These are phyloP conservation scores for Ormia ochracea DNA, from an alignment of 2,888 invertebrate genomes.

Conservation along the genomic window DNA sequence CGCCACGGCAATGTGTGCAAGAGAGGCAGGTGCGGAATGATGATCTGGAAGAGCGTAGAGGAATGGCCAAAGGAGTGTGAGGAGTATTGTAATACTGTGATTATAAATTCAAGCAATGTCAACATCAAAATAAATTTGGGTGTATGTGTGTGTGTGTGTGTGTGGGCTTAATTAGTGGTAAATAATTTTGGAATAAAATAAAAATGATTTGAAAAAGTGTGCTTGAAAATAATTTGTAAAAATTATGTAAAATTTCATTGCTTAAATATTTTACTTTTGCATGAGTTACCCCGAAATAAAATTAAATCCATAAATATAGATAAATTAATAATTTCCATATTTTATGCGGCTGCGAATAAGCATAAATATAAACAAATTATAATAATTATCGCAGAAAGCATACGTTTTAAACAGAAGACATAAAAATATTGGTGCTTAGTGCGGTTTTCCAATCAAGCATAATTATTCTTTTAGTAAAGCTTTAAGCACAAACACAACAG, in stretches of 20 bases:
- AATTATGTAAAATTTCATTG: background rate
- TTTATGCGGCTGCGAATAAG: slow-evolving; percentile 1
- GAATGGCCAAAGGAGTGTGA: background rate
- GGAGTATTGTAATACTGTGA: slow-evolving; percentile 2
- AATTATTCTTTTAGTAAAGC: too few species aligned
- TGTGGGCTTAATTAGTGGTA: slow-evolving; percentile 21
- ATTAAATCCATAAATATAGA: background rate
- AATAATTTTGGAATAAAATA: background rate
- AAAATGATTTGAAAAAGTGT: background rate
- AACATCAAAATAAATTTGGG: slow-evolving; percentile 34
- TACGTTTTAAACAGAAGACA: too few species aligned
- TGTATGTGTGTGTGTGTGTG: too few species aligned
- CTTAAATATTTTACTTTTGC: background rate
- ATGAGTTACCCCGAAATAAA: background rate
- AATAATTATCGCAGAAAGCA: background rate
- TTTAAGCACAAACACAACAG: too few species aligned
- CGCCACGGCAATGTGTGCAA: background rate
- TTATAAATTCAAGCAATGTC: slow-evolving; percentile 37
- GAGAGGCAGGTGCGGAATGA: background rate
- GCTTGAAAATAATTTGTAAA: background rate
- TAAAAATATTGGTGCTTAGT: too few species aligned
- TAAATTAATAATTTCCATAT: background rate
- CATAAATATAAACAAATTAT: slow-evolving; percentile 49
- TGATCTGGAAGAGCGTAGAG: background rate
- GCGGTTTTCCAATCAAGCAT: too few species aligned